These are phyloP conservation scores for Hemicordylus capensis DNA, from an alignment of 2,113 vertebrate species.

Conservation along the genomic window DNA sequence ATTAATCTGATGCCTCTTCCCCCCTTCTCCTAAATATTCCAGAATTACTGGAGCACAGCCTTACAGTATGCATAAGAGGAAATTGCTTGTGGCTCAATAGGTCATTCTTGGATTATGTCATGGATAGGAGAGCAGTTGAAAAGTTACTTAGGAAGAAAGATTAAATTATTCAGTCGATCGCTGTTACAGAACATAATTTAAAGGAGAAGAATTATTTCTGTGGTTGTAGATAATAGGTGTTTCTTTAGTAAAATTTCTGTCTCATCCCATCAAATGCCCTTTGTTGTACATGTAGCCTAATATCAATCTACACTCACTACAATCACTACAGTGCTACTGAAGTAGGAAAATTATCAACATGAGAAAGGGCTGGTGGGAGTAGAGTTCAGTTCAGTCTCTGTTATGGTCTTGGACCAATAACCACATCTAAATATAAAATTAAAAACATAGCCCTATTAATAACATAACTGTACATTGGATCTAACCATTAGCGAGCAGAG, in stretches of 20 bases:
- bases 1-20: conserved; percentile 38
- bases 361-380: background rate
- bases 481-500: too few species aligned
- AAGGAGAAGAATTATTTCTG: conserved; percentile 24
- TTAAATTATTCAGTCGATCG: conserved; percentile 46
- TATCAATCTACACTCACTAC: background rate
- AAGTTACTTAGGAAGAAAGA: conserved; percentile 27
- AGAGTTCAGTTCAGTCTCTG: too few species aligned
- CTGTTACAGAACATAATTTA: conserved; percentile 51
- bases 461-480: too few species aligned
- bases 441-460: too few species aligned
- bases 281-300: background rate
- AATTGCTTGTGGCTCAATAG: conserved; percentile 50
- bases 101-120: conserved; percentile 58
- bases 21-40: background rate
- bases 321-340: conserved; percentile 20
- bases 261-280: background rate
- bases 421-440: too few species aligned
- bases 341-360: conserved; percentile 1
- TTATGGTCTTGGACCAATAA: too few species aligned
- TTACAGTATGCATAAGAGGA: conserved; percentile 31
- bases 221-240: background rate
- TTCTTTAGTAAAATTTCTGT: background rate
- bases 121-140: conserved; percentile 48
- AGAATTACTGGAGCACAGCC: conserved; percentile 35